Evolutionary conservation across 2,113 vertebrate species (phyloP), one percentile per base, ranked within the genome.

Genomic region (Crocuta crocuta): DNA sequence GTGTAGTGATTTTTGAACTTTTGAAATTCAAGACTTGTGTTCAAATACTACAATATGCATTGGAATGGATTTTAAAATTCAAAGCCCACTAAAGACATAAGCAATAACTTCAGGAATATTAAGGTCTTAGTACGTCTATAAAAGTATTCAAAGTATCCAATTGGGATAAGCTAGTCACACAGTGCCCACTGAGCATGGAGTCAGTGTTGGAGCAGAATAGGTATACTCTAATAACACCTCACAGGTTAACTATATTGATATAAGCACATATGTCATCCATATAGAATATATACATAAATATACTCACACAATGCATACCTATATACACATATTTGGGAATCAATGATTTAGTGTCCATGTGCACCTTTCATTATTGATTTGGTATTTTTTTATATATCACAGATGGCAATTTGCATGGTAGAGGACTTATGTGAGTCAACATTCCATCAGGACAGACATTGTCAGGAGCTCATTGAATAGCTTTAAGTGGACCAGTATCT

Each of bases 1-100:
- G 68, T 71, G 11, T 61, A 39, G 26, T 71, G 74, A 4, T 58
- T 93, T 90, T 87, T 85, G 16, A 97, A 91, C 61, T 63, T 96
- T 73, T 65, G 81, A n/a, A 73, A 73, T 78, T 91, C 55, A 81
- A 65, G 43, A 65, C 65, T 70, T 23, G 15, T 48, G 19, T 73
- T 85, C 31, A 70, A 88, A 58, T 96, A 48, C 58, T 48, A 81
- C 39, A 96, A 65, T 89, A 82, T 81, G 17, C 10, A 86, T 58
- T 35, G 26, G 31, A 82, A 86, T 66, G 35, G 26, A 50, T 73
- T 91, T 70, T 79, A 71, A 91, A 94, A 78, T 61, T 89, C 10
- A 63, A 91, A 98, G 68, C 35, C 50, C 48, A 70, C 6, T 50
- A 31, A 88, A 78, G 26, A 86, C 81, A 58, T 80, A 53, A 91